These are phyloP conservation scores for Caretta caretta DNA, from an alignment of 2,113 vertebrate genomes.

Conservation along the genomic window DNA sequence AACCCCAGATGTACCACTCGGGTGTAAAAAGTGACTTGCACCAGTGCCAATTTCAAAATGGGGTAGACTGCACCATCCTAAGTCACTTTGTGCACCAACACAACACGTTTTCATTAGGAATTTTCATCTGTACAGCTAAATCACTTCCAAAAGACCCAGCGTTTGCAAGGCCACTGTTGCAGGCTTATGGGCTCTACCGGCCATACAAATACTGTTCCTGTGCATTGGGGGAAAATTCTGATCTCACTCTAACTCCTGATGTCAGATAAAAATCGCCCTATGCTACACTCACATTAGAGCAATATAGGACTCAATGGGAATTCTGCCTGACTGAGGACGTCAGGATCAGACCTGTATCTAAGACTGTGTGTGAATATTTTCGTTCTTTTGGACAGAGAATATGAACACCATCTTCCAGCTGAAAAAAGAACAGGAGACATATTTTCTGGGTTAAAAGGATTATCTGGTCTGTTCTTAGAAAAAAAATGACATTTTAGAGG, in stretches of 20 bases:
- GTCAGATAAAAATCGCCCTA: slow-evolving; percentile 37
- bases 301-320: neutral
- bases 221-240: neutral
- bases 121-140: neutral
- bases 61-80: neutral
- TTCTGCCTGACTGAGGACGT: neutral
- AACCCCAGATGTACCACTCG: neutral
- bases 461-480: neutral
- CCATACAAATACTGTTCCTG: neutral
- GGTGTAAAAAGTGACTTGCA: neutral
- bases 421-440: neutral
- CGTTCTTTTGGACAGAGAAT: neutral
- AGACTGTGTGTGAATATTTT: neutral
- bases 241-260: neutral
- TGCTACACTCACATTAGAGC: slow-evolving; percentile 10
- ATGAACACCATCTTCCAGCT: neutral
- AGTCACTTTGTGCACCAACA: neutral
- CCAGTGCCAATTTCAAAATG: rapidly evolving
- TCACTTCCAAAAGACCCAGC: neutral
- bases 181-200: neutral
- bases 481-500: slow-evolving; percentile 2
- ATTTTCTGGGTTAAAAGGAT: neutral
- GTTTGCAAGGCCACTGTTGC: neutral
- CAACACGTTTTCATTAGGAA: neutral
- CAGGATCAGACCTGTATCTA: neutral